These are phyloP conservation scores for Balearica regulorum DNA, from an alignment of 2,797 vertebrate genomes.

Conservation along the genomic window DNA sequence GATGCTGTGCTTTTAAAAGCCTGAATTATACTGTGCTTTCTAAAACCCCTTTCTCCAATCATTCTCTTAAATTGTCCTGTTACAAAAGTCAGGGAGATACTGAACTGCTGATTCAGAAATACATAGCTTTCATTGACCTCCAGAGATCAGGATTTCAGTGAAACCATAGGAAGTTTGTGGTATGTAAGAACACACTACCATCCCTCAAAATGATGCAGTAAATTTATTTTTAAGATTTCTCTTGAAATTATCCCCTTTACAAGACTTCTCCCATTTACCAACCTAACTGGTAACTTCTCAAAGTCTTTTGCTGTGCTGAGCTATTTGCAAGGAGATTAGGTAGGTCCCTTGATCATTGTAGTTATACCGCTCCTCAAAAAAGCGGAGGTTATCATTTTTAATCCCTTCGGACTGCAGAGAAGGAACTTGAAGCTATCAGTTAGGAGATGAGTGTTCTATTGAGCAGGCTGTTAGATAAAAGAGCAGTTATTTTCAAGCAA, in stretches of 20 bases:
- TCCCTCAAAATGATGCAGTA: neutral
- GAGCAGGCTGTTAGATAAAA: neutral
- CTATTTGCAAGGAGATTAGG: neutral
- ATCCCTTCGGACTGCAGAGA: neutral
- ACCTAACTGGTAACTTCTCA: neutral
- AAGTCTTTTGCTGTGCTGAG: neutral
- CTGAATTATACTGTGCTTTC: neutral
- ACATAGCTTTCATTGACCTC: neutral
- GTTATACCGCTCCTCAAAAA: neutral
- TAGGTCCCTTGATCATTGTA: neutral
- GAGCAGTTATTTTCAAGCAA: neutral
- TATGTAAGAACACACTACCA: neutral
- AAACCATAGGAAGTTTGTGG: neutral
- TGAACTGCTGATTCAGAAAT: neutral
- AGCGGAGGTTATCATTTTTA: neutral
- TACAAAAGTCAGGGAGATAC: neutral
- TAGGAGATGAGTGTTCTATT: neutral
- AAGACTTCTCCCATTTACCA: neutral
- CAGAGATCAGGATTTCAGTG: neutral
- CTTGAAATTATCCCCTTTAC: neutral
- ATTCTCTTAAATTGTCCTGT: neutral
- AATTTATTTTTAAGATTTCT: neutral
- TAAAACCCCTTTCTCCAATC: neutral
- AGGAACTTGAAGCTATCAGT: neutral
- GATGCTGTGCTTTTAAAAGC: neutral